Percentiles rank a stretch among this genome's conserved stretches.
Conservation (phyloP, 2,797 vertebrate species). For the Cheirogaleus major region DNA sequence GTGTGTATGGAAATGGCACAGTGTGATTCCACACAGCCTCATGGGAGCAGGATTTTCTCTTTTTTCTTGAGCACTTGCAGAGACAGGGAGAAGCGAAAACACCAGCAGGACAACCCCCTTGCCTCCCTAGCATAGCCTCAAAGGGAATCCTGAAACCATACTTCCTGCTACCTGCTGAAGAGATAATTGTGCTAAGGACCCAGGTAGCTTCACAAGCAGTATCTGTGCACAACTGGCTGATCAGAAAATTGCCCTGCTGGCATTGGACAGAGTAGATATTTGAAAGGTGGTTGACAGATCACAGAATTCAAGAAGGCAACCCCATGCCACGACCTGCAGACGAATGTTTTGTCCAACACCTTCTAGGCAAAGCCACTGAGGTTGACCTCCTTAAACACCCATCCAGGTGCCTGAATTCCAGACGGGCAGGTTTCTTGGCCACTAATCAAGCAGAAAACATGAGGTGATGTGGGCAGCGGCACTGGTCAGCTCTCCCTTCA, state of each 20-base stretch:
- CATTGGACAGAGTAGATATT: neutral
- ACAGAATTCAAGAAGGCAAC: neutral
- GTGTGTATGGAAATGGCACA: neutral
- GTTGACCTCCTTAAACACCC: neutral
- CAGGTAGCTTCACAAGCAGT: neutral
- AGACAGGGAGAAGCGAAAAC: neutral
- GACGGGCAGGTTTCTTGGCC: neutral
- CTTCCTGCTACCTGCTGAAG: neutral
- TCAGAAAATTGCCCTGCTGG: neutral
- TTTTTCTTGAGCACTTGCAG: neutral
- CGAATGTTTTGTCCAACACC: neutral
- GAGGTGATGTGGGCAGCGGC: neutral
- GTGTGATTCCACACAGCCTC: neutral
- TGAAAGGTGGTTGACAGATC: neutral
- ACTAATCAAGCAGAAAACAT: neutral
- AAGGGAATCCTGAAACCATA: neutral
- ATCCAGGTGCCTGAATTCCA: neutral
- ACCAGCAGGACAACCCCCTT: neutral
- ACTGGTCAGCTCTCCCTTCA: neutral
- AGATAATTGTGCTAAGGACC: neutral
- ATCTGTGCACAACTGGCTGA: neutral
- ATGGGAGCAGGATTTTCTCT: neutral
- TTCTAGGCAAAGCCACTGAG: neutral
- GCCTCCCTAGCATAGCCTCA: neutral
- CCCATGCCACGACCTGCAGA: neutral